Evolutionary conservation across 1,140 invertebrate genomes (phyloP).

Genomic region (Drosophila varians): DNA sequence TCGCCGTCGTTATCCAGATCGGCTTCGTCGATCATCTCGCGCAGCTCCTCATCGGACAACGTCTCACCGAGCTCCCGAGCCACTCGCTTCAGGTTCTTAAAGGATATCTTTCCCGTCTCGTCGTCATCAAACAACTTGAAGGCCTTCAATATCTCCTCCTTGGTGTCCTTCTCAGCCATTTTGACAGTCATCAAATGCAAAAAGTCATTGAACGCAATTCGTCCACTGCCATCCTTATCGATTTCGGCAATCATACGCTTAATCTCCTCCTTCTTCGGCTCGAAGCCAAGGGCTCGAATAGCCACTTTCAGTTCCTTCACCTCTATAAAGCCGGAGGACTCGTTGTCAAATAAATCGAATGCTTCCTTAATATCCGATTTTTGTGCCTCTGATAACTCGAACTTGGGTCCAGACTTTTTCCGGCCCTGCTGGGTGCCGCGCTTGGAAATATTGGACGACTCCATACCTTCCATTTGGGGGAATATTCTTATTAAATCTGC

Average conservation of each 20-base stretch:
- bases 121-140: constrained; percentile 98
- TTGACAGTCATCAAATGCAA: constrained; percentile 96
- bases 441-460: too few relatives aligned
- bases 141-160: constrained; percentile 98
- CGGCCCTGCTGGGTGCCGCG: constrained; percentile 72
- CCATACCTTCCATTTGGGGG: constrained; percentile 39
- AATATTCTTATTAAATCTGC: too few relatives aligned
- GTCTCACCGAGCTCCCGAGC: constrained; percentile 97
- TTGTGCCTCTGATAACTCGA: constrained; percentile 94
- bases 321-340: constrained; percentile 93
- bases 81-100: constrained; percentile 98
- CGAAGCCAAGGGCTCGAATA: constrained; percentile 96
- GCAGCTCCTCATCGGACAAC: constrained; percentile 96
- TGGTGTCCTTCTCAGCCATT: constrained; percentile 97
- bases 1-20: constrained; percentile 98
- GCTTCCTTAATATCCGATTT: constrained; percentile 97
- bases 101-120: constrained; percentile 96
- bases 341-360: constrained; percentile 97
- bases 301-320: constrained; percentile 97
- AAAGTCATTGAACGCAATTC: constrained; percentile 96
- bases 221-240: constrained; percentile 93
- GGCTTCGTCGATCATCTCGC: constrained; percentile 99
- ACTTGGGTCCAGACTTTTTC: constrained; percentile 89
- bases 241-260: constrained; percentile 96
- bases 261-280: constrained; percentile 98